Conservation (phyloP, 2,113 vertebrate species). For the Podarcis cretensis region DNA sequence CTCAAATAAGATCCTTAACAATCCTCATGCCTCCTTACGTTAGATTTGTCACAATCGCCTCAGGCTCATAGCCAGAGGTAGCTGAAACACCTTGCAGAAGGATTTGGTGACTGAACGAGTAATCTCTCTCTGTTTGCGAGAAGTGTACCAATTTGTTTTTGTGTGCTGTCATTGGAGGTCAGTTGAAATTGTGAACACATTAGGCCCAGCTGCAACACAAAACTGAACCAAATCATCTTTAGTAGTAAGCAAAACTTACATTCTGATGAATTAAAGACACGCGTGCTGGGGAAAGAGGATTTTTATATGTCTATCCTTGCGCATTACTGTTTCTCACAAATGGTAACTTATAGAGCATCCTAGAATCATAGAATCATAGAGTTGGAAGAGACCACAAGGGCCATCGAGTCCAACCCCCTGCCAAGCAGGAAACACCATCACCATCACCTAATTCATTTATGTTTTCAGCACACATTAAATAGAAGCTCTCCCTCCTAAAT, state of each 20-base stretch:
- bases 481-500: constrained; percentile 29
- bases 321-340: neutral
- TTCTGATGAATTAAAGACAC: neutral
- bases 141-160: constrained; percentile 7
- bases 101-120: neutral
- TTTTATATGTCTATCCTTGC: neutral
- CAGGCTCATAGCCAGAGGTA: constrained; percentile 56
- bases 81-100: constrained; percentile 32
- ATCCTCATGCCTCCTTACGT: constrained; percentile 63
- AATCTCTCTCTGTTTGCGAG: constrained; percentile 20
- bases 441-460: neutral
- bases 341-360: neutral
- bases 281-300: neutral
- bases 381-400: too few relatives aligned
- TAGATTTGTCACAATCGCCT: constrained; percentile 60
- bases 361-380: too few relatives aligned
- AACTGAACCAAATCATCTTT: neutral
- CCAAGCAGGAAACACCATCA: too few relatives aligned
- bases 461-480: neutral
- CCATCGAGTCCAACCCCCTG: too few relatives aligned
- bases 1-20: constrained; percentile 74
- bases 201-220: neutral
- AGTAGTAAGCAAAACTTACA: neutral
- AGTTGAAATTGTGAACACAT: constrained; percentile 4
- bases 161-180: constrained; percentile 13